These are phyloP conservation scores for Opisthocomus hoazin DNA, from an alignment of 2,113 vertebrate genomes.

Conservation along the genomic window DNA sequence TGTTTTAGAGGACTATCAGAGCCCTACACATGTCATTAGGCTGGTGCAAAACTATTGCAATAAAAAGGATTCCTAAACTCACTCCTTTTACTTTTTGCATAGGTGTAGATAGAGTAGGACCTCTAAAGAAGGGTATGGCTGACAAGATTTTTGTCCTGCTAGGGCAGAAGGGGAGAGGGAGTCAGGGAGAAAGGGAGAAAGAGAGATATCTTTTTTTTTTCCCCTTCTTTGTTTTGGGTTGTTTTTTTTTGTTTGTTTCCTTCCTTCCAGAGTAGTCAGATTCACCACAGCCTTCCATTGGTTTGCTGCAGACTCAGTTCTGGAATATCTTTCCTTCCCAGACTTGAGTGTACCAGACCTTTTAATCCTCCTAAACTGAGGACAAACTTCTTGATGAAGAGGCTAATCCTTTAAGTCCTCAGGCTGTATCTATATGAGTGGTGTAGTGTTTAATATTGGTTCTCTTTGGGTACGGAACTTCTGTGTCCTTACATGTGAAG, in stretches of 20 bases:
- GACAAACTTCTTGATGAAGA: not conserved
- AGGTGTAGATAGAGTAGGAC: not conserved
- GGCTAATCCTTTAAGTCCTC: not conserved
- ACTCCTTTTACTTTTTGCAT: not conserved
- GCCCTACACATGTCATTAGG: not conserved
- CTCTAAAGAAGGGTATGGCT: not conserved
- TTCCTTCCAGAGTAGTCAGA: no score
- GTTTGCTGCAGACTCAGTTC: not conserved
- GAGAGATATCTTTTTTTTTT: not conserved
- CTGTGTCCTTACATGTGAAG: not conserved
- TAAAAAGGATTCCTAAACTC: not conserved
- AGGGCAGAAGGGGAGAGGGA: not conserved
- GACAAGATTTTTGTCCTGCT: not conserved
- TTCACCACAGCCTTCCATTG: not conserved
- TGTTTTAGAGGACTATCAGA: not conserved
- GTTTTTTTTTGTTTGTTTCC: no score
- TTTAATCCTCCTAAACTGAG: not conserved
- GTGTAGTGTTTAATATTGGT: not conserved
- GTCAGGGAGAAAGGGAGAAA: fast-evolving
- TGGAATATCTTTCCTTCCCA: not conserved
- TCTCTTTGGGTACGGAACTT: not conserved
- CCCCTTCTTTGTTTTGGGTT: no score
- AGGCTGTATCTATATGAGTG: not conserved
- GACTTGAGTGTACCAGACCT: not conserved
- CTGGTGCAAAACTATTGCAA: not conserved